Base-by-base conservation (phyloP, 2,797 vertebrate species). In the Sternarchorhynchus goeldii region DNA sequence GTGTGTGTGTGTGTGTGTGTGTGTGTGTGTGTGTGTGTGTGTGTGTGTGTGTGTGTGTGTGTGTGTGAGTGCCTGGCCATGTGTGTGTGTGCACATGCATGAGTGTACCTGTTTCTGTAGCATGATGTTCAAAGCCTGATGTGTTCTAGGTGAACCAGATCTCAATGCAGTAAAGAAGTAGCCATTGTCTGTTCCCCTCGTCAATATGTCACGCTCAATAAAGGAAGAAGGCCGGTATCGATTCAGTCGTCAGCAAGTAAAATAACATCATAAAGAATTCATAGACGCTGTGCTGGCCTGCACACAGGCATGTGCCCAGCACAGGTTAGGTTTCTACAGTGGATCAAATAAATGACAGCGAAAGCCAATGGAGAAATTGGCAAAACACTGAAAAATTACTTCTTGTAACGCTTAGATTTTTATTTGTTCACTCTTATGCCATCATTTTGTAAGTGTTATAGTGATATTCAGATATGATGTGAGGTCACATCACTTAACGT, bases 201-300 rank as follows among this genome's bases (percentile, higher is more conserved):
- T 83, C 81, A 78, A 66, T 82, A 80, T 76, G 77, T 76, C 73
- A 62, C 56, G 76, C 55, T 81, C 81, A 77, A 81, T 81, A 76
- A 79, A 79, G 70, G 67, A 79, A 58, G 70, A 76, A 58, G 79
- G 59, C 34, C 71, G 34, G 62, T 81, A 85, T 85, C 73, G 83
- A 85, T 85, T 82, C 69, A 78, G 78, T 78, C 75, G 68, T 78
- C 72, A 32, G 76, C 77, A 76, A 85, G 78, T 85, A 82, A 85
- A 81, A 80, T 81, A 85, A 81, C 78, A 85, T 85, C 81, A 85
- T 85, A 63, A 82, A 85, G 83, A 81, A 82, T 82, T 85, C 78
- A 85, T 82, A 80, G 82, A 76, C 34, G 45, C 50, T 76, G 50
- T 72, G 80, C 68, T 76, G 76, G 76, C 70, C 73, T 64, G 77